phyloP scores from a whole-genome alignment of 2,113 vertebrate genomes.

The Pyrgilauda ruficollis region DNA sequence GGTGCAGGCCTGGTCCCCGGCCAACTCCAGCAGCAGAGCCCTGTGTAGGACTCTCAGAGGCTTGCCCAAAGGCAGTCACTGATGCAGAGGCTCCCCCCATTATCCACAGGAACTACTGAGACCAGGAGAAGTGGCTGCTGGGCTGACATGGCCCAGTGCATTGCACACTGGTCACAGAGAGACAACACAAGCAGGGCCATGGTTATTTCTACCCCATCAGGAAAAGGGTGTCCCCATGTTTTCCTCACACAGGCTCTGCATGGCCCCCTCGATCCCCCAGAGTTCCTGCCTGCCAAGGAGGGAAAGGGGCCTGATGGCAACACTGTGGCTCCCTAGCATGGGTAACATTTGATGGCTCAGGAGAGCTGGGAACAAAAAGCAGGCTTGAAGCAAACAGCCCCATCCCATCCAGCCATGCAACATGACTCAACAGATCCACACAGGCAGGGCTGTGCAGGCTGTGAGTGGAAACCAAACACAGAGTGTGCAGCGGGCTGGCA shows the following conservation, averaged over 20 bases:
- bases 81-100: not conserved
- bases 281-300: not conserved
- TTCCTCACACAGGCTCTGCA: not conserved
- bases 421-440: constrained; percentile 29
- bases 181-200: rapidly evolving
- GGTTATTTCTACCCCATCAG: not conserved
- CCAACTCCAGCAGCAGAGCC: not conserved
- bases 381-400: not conserved
- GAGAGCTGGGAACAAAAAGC: not conserved
- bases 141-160: not conserved
- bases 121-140: not conserved
- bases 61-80: not conserved
- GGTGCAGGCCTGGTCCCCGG: not conserved
- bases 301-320: not conserved
- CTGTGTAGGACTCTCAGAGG: not conserved
- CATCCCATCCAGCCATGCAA: not conserved
- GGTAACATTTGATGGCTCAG: not conserved
- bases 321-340: rapidly evolving
- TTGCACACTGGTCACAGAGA: not conserved
- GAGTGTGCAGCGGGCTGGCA: not conserved
- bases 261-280: not conserved
- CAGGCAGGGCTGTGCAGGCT: not conserved
- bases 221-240: not conserved
- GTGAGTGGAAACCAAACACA: not conserved
- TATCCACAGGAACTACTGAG: not conserved